These are phyloP conservation scores for Gnathonemus echidnorhynchus DNA, from an alignment of 2,113 vertebrate genomes.

Conservation along the genomic window DNA sequence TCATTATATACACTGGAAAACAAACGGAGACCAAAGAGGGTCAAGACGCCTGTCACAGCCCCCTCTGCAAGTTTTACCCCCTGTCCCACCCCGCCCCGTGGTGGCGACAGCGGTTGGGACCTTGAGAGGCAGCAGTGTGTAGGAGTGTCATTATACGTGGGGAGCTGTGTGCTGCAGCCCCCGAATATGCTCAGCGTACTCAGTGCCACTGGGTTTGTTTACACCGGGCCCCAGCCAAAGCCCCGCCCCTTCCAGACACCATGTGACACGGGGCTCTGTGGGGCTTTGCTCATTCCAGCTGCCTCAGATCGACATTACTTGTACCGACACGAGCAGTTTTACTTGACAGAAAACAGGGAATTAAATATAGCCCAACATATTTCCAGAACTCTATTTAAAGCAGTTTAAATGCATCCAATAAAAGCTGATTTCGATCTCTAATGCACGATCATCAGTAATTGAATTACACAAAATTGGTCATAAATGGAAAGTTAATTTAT, in stretches of 20 bases:
- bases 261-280: neutral
- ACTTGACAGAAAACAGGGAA: neutral
- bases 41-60: neutral
- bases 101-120: constrained; percentile 40
- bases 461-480: neutral
- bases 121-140: constrained; percentile 40
- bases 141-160: constrained; percentile 62
- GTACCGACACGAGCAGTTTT: neutral
- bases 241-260: neutral
- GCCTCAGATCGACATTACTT: neutral
- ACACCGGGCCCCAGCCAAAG: neutral
- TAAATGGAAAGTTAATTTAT: neutral
- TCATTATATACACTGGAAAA: neutral
- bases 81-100: constrained; percentile 27
- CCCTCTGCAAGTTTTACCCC: constrained; percentile 11
- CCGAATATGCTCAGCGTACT: constrained; percentile 62
- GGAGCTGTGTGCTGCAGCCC: constrained; percentile 58
- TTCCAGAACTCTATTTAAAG: neutral
- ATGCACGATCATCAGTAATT: neutral
- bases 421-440: neutral
- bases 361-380: neutral
- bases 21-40: neutral
- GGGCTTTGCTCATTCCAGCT: neutral
- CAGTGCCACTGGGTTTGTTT: constrained; percentile 27
- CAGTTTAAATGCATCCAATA: neutral